Conservation (phyloP, 2,797 vertebrate genomes). For the Emys orbicularis region DNA sequence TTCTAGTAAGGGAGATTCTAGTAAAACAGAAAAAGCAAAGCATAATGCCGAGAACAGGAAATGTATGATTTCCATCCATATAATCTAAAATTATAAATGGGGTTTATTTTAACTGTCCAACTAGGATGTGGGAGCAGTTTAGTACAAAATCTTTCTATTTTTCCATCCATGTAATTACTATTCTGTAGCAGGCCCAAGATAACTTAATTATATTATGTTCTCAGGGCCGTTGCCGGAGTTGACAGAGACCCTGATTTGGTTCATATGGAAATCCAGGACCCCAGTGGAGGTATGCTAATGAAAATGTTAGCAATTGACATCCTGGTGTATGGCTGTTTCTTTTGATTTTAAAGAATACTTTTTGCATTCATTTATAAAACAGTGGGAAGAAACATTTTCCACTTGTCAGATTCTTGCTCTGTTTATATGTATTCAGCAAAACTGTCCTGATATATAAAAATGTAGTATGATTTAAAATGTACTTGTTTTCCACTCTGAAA, state of each 20-base stretch:
- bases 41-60: background rate
- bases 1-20: background rate
- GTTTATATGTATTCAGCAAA: conserved; percentile 37
- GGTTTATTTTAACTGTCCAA: conserved; percentile 19
- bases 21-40: background rate
- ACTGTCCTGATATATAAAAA: background rate
- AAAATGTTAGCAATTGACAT: conserved; percentile 31
- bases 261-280: conserved; percentile 96
- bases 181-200: conserved; percentile 27
- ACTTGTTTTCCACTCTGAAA: conserved; percentile 46
- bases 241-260: conserved; percentile 92
- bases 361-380: conserved; percentile 7
- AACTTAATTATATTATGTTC: conserved; percentile 60
- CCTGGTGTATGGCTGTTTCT: background rate
- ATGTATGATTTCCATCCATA: background rate
- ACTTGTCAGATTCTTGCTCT: conserved; percentile 1
- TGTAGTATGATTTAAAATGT: conserved; percentile 14
- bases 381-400: background rate
- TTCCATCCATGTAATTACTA: conserved; percentile 3
- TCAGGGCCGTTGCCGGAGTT: conserved; percentile 92
- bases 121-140: conserved; percentile 12
- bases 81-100: background rate
- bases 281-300: conserved; percentile 88
- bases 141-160: conserved; percentile 22
- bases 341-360: conserved; percentile 20